Evolutionary conservation across 2,888 invertebrate genomes (phyloP).

Genomic region (Phania funesta): DNA sequence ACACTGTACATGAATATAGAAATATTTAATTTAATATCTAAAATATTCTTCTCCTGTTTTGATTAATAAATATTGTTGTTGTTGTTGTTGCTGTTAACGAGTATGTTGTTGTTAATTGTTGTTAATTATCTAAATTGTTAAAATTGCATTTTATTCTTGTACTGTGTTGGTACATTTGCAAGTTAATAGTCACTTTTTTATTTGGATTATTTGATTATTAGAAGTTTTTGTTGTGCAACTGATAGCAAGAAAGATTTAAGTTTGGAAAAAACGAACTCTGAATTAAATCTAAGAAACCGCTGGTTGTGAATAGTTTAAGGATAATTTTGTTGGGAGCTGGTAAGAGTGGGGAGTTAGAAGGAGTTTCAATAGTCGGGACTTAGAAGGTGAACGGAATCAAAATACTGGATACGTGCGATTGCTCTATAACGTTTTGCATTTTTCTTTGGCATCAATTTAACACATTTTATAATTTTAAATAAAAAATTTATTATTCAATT

Average conservation of each 20-base stretch:
- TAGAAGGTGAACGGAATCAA: constrained; percentile 76
- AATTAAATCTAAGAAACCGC: constrained; percentile 63
- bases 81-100: constrained; percentile 12
- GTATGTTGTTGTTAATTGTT: constrained; percentile 20
- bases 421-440: constrained; percentile 79
- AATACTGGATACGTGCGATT: constrained; percentile 79
- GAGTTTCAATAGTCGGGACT: constrained; percentile 68
- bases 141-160: constrained; percentile 40
- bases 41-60: not conserved
- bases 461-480: constrained; percentile 32
- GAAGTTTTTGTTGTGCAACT: constrained; percentile 52
- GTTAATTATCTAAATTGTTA: constrained; percentile 20
- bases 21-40: constrained; percentile 26
- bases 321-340: constrained; percentile 14
- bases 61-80: constrained; percentile 21
- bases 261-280: constrained; percentile 58
- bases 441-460: constrained; percentile 77
- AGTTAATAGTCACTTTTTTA: constrained; percentile 22
- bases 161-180: constrained; percentile 8
- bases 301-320: constrained; percentile 42
- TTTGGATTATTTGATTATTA: constrained; percentile 50
- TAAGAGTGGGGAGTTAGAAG: constrained; percentile 47
- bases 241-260: constrained; percentile 36
- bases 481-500: not conserved
- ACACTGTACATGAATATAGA: constrained; percentile 41